Evolutionary conservation across 2,888 invertebrate species (phyloP).

Genomic region (Brachypalpus laphriformis): DNA sequence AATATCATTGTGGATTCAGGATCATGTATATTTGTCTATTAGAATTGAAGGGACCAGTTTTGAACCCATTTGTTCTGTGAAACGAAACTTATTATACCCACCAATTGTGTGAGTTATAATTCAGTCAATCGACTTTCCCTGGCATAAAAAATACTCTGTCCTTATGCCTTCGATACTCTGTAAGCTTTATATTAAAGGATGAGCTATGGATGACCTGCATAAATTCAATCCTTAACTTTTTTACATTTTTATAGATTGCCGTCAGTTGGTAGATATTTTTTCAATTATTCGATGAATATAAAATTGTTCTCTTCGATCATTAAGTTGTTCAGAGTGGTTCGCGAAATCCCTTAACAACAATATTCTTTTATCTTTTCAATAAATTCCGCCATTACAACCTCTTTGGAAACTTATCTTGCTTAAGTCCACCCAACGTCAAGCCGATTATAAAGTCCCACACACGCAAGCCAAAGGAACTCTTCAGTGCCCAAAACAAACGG

Average conservation of each 20-base stretch:
- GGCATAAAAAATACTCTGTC: too few species aligned
- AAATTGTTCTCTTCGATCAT: constrained; percentile 4
- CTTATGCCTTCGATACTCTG: too few species aligned
- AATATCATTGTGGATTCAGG: too few species aligned
- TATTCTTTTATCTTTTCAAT: constrained; percentile 57
- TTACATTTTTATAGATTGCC: background rate
- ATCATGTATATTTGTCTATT: too few species aligned
- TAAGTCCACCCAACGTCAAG: constrained; percentile 48
- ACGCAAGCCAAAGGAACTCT: constrained; percentile 19
- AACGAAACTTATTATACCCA: too few species aligned
- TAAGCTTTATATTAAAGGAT: too few species aligned
- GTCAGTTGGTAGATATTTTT: background rate
- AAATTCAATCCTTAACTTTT: background rate
- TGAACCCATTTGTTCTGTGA: too few species aligned
- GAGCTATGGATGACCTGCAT: too few species aligned
- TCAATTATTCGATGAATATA: constrained; percentile 23
- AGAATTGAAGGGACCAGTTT: too few species aligned
- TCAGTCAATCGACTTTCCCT: too few species aligned
- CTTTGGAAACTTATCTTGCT: constrained; percentile 54
- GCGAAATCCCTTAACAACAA: constrained; percentile 25
- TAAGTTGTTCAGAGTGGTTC: background rate
- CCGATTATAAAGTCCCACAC: constrained; percentile 30
- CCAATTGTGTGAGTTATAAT: too few species aligned
- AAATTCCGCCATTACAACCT: constrained; percentile 58
- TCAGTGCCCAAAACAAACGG: constrained; percentile 34